Base-by-base conservation (phyloP, 2,113 vertebrate species). In the Xerus inauris region DNA sequence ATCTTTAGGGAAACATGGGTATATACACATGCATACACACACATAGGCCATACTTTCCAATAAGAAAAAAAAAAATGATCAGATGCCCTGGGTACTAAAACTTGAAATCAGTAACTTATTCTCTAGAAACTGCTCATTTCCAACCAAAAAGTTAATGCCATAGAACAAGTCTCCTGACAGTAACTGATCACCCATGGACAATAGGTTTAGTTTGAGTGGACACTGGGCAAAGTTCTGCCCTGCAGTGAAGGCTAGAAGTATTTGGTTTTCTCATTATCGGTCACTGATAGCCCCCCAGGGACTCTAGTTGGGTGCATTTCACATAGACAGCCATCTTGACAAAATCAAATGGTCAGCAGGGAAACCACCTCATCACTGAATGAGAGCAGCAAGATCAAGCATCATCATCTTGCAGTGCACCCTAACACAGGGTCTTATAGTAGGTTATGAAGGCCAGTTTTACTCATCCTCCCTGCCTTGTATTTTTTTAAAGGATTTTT, bases 151-250 rank as follows among this genome's bases (percentile, higher is more conserved):
- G 71, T 89, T 0, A 0, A 73, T 94, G 87, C 47, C 94, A 85
- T 97, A 71, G 95, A 92, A 91, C 87, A 67, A 97, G 79, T 89
- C 59, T 94, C 54, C 80, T 98, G 98, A 97, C 97, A 98, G 0
- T 97, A 98, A 98, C 97, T 94, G 96, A 98, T 98, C 79, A 97
- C 92, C 97, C 95, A 24, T 65, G 75, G 95, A 72, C 83, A 97
- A 97, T 95, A 96, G 94, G 75, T 98, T 98, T 97, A 79, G 92
- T 95, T 97, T 90, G 94, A 90, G 84, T 96, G 62, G 88, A 94
- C 75, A 85, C 69, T 90, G 83, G 82, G 69, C 96, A 95, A 97
- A 89, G 20, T 82, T 92, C 4, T 42, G 88, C 85, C 93, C 82
- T 49, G 51, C 64, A 96, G 96, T 96, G 96, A 98, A 89, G 80